Conservation (phyloP, 2,888 invertebrate species). For the Leptogaster cylindrica region DNA sequence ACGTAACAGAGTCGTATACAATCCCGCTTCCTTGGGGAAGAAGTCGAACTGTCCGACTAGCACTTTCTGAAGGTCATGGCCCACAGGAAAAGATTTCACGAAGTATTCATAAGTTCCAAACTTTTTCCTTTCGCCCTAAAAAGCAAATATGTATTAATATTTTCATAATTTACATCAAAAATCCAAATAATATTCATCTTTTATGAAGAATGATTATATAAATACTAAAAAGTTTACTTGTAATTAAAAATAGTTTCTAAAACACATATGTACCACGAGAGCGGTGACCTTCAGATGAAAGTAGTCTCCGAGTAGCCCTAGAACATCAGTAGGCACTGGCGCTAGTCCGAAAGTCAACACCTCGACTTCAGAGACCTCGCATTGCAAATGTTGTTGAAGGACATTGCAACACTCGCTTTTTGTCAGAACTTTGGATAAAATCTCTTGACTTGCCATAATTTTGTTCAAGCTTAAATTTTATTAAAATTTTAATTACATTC, state of each 20-base stretch:
- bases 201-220: no score
- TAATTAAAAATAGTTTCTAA: no score
- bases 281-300: conserved; percentile 6
- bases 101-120: conserved; percentile 50
- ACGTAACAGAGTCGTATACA: conserved; percentile 25
- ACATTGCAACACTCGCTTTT: neutral
- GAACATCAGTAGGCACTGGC: neutral
- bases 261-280: conserved; percentile 2
- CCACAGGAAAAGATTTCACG: conserved; percentile 54
- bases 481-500: no score
- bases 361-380: neutral
- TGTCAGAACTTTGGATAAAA: conserved; percentile 7
- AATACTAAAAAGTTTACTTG: no score
- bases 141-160: neutral
- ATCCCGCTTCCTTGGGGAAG: conserved; percentile 50
- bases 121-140: no score
- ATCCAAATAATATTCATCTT: no score
- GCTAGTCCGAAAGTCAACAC: neutral
- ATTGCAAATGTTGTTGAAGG: neutral
- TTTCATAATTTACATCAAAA: neutral
- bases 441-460: no score
- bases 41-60: conserved; percentile 55
- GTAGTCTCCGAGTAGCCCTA: conserved; percentile 29
- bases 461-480: no score
- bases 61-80: conserved; percentile 49